Conservation (phyloP, 2,888 invertebrate species). For the Gastracanthus pulcherrimus region DNA sequence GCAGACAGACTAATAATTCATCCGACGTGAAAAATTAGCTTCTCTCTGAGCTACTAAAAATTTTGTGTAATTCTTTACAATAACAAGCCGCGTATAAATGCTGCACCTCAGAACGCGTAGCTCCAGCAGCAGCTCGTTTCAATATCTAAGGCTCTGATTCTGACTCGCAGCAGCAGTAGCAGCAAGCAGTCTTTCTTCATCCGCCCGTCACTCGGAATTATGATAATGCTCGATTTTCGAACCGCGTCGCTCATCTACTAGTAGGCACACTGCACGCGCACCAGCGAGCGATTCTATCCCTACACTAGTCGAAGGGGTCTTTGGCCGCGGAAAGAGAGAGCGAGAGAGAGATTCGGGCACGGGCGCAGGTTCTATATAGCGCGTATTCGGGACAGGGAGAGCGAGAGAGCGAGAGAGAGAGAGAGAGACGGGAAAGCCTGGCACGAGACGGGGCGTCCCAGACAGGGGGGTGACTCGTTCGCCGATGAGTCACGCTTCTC, state of each 20-base stretch:
- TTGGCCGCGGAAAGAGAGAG: conserved; percentile 27
- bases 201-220: conserved; percentile 64
- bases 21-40: neutral
- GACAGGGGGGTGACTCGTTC: conserved; percentile 47
- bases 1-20: neutral
- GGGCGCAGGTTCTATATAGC: conserved; percentile 4
- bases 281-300: neutral
- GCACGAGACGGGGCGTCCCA: conserved; percentile 64
- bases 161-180: conserved; percentile 43
- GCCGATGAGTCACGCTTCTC: conserved; percentile 55
- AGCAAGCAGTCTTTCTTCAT: conserved; percentile 8
- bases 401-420: neutral
- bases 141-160: conserved; percentile 55
- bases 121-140: conserved; percentile 4
- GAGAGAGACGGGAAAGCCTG: conserved; percentile 56
- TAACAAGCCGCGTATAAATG: neutral
- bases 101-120: neutral
- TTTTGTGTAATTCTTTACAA: neutral
- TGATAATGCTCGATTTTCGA: conserved; percentile 67
- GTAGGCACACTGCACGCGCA: neutral
- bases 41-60: neutral
- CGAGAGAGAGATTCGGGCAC: conserved; percentile 7
- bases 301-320: conserved; percentile 23
- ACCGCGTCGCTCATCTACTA: neutral
- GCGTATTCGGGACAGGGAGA: neutral